A percentile compares a stretch with the other conserved stretches of the same genome.
Evolutionary conservation across 2,888 invertebrate species (phyloP).

Genomic region (Cryptocephalus moraei): DNA sequence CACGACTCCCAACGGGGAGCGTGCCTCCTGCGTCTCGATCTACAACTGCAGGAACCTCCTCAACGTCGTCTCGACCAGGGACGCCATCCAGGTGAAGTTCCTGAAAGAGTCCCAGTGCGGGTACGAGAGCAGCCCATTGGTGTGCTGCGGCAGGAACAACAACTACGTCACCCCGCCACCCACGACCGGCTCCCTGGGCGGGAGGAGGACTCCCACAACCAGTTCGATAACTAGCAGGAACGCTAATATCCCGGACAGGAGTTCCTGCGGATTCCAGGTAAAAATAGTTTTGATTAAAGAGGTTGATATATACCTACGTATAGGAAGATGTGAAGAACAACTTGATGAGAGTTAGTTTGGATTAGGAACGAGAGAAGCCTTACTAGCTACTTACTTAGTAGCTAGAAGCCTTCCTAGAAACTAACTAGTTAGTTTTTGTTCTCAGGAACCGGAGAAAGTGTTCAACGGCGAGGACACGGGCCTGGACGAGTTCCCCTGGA

Average conservation of each 20-base stretch:
- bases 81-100: conserved; percentile 29
- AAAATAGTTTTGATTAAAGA: too few species aligned
- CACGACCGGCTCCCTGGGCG: conserved; percentile 39
- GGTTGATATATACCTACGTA: too few species aligned
- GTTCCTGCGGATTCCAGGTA: conserved; percentile 28
- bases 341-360: too few species aligned
- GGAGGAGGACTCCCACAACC: neutral
- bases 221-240: conserved; percentile 6
- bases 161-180: conserved; percentile 9
- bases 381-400: too few species aligned
- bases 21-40: conserved; percentile 41
- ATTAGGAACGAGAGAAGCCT: too few species aligned
- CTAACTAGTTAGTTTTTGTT: too few species aligned
- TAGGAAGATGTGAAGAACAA: too few species aligned
- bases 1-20: conserved; percentile 37
- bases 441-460: conserved; percentile 22
- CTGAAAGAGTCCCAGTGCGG: conserved; percentile 47
- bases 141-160: conserved; percentile 39
- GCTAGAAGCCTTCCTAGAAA: too few species aligned
- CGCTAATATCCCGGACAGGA: conserved; percentile 19
- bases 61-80: conserved; percentile 30
- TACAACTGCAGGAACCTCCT: conserved; percentile 40
- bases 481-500: conserved; percentile 44
- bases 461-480: conserved; percentile 33
- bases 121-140: conserved; percentile 30